These are phyloP conservation scores for Coronaproctus castanopsis DNA, from an alignment of 2,888 invertebrate genomes.

Conservation along the genomic window DNA sequence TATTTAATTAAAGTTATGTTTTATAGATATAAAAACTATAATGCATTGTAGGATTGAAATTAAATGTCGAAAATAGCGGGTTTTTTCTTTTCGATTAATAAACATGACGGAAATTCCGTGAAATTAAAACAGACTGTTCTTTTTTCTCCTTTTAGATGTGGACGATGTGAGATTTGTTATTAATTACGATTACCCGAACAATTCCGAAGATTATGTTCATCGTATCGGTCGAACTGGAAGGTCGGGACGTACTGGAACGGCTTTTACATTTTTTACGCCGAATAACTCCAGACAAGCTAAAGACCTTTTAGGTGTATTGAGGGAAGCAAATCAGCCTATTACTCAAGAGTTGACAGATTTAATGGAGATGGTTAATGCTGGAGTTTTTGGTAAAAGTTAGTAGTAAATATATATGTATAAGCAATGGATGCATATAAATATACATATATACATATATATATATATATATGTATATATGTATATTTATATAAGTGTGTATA, in stretches of 20 bases:
- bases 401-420: neutral
- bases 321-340: slow-evolving; percentile 85
- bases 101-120: too few species aligned
- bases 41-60: too few species aligned
- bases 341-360: slow-evolving; percentile 44
- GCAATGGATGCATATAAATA: neutral
- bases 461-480: too few species aligned
- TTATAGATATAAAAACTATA: too few species aligned
- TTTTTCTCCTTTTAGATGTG: slow-evolving; percentile 70
- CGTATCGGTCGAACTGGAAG: slow-evolving; percentile 92
- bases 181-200: slow-evolving; percentile 94
- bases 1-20: too few species aligned
- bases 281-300: slow-evolving; percentile 75
- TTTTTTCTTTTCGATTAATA: too few species aligned
- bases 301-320: slow-evolving; percentile 74
- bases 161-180: slow-evolving; percentile 98
- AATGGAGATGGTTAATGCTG: slow-evolving; percentile 17
- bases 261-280: slow-evolving; percentile 88
- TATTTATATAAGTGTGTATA: too few species aligned
- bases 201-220: slow-evolving; percentile 93
- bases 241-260: slow-evolving; percentile 78
- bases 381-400: slow-evolving; percentile 16
- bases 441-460: too few species aligned
- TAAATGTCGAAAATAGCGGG: too few species aligned
- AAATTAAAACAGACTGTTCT: too few species aligned